Evolutionary conservation across 2,113 vertebrate species (phyloP).

Genomic region (Parus major): DNA sequence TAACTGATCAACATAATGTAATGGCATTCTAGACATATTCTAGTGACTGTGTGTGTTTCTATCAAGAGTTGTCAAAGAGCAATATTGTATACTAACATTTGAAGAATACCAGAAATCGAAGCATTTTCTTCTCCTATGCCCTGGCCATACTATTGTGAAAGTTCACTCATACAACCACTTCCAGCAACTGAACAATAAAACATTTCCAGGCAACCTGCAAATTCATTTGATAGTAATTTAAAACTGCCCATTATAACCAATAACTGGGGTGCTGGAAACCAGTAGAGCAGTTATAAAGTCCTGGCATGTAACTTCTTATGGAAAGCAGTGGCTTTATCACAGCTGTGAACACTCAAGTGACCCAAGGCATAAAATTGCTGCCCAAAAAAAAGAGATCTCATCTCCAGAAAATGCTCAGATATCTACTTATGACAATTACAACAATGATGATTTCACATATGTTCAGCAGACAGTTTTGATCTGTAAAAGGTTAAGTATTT

Average conservation of each 20-base stretch:
- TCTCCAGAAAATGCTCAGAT: conserved; percentile 60
- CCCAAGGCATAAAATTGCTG: conserved; percentile 57
- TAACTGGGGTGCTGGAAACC: conserved; percentile 45
- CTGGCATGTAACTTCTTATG: conserved; percentile 34
- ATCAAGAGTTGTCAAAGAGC: neutral
- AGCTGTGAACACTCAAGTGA: conserved; percentile 37
- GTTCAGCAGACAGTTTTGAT: conserved; percentile 75
- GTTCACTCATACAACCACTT: conserved; percentile 1
- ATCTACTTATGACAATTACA: conserved; percentile 71
- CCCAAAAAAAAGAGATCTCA: conserved; percentile 10
- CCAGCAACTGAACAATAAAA: neutral
- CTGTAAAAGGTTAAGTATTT: conserved; percentile 76
- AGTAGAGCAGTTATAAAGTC: conserved; percentile 28
- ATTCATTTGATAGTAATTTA: conserved; percentile 40
- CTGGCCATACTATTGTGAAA: neutral
- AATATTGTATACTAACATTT: neutral
- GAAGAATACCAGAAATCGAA: neutral
- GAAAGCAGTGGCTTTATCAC: conserved; percentile 55
- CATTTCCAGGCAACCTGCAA: neutral
- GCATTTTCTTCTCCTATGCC: neutral
- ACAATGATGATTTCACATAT: conserved; percentile 68
- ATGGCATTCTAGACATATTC: neutral
- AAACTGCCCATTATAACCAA: conserved; percentile 1
- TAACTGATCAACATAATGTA: neutral
- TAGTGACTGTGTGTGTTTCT: neutral